Conservation (phyloP, 2,888 invertebrate genomes). For the Xestia sexstrigata region DNA sequence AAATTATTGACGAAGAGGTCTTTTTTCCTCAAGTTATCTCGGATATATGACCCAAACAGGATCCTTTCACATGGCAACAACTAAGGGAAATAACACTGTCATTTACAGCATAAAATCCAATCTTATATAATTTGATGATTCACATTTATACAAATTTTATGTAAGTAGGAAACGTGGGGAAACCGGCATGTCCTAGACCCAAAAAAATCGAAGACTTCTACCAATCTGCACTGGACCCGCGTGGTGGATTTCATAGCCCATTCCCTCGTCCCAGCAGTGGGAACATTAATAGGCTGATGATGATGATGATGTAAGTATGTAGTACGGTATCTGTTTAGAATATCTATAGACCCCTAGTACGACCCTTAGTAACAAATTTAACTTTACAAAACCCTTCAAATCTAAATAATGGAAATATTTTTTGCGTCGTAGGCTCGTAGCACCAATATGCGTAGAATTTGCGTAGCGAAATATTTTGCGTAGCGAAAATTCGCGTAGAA, state of each 20-base stretch:
- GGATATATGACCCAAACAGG: constrained; percentile 3
- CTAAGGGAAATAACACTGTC: background rate
- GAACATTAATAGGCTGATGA: too few species aligned
- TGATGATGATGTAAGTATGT: background rate
- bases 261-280: too few species aligned
- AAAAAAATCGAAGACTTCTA: too few species aligned
- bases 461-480: constrained; percentile 45
- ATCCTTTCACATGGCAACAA: background rate
- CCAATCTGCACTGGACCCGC: too few species aligned
- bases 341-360: background rate
- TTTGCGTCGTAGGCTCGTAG: background rate
- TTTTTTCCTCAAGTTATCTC: constrained; percentile 47
- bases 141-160: background rate
- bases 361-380: background rate
- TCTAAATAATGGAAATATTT: background rate
- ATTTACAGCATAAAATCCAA: background rate
- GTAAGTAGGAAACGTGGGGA: too few species aligned
- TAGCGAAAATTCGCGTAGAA: constrained; percentile 53
- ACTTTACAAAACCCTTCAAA: background rate
- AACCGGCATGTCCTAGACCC: too few species aligned
- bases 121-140: background rate
- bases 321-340: background rate
- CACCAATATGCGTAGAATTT: constrained; percentile 2
- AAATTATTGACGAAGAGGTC: constrained; percentile 2
- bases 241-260: too few species aligned